Evolutionary conservation across 2,888 invertebrate species (phyloP).

Genomic region (Trachelus iudaicus): DNA sequence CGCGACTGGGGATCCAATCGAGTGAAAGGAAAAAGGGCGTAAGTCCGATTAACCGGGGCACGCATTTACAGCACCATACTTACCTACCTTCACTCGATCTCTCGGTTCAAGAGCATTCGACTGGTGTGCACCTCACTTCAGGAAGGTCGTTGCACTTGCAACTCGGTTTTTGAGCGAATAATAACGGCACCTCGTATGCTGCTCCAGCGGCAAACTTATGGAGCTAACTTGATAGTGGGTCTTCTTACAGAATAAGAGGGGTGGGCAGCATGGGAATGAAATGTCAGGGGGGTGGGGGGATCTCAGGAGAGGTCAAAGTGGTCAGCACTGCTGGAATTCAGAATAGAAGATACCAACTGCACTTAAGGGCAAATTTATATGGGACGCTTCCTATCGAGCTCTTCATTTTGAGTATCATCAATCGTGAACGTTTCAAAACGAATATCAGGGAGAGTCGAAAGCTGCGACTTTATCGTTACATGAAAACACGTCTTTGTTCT

Average conservation of each 20-base stretch:
- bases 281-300: background rate
- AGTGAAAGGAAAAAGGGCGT: background rate
- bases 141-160: background rate
- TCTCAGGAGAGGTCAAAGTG: background rate
- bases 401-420: background rate
- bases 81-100: background rate
- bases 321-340: background rate
- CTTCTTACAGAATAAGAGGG: background rate
- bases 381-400: background rate
- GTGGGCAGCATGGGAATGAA: background rate
- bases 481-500: background rate
- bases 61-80: background rate
- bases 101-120: background rate
- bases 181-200: background rate
- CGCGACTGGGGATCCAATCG: constrained; percentile 21
- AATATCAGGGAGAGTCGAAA: background rate
- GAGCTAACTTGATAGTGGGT: background rate
- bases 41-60: background rate
- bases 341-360: background rate
- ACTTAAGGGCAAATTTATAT: background rate
- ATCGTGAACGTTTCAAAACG: background rate
- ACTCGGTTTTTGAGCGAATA: background rate
- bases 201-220: background rate
- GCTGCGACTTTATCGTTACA: background rate
- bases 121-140: background rate